Percentiles rank a stretch among this genome's conserved stretches.
Conservation (phyloP, 2,888 invertebrate species). For the Amiota communis region DNA sequence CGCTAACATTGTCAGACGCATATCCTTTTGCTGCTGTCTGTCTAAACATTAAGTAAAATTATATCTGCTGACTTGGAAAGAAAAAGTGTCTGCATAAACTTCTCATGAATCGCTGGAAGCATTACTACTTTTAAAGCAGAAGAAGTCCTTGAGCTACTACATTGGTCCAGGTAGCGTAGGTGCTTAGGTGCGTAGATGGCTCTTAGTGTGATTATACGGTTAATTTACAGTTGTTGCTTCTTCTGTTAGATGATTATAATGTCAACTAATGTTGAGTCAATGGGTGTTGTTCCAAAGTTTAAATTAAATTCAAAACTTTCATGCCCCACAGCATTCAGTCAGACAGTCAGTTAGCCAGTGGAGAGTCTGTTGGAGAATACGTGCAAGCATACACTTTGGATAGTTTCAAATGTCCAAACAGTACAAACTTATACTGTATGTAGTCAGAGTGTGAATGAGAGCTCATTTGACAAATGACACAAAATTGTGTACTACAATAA, state of each 20-base stretch:
- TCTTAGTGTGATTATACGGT: constrained; percentile 1
- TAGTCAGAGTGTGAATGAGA: too few species aligned
- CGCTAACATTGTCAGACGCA: neutral
- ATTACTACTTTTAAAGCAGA: neutral
- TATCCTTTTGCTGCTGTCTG: too few species aligned
- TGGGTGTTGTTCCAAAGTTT: neutral
- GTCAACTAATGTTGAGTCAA: neutral
- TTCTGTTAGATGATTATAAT: constrained; percentile 6
- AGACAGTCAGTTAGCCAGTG: too few species aligned
- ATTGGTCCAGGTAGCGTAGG: neutral
- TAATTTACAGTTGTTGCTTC: constrained; percentile 1
- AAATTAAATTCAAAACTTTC: too few species aligned
- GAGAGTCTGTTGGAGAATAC: too few species aligned
- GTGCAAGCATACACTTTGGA: too few species aligned
- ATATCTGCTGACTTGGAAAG: neutral
- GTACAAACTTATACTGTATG: too few species aligned
- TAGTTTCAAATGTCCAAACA: too few species aligned
- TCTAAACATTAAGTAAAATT: neutral
- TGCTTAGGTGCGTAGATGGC: too few species aligned
- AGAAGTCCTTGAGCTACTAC: neutral
- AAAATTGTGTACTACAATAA: too few species aligned
- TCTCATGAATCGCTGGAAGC: neutral
- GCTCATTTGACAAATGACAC: too few species aligned
- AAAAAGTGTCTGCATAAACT: neutral
- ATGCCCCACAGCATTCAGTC: too few species aligned